phyloP scores from a whole-genome alignment of 2,888 invertebrate species.

The Hymenopus coronatus region DNA sequence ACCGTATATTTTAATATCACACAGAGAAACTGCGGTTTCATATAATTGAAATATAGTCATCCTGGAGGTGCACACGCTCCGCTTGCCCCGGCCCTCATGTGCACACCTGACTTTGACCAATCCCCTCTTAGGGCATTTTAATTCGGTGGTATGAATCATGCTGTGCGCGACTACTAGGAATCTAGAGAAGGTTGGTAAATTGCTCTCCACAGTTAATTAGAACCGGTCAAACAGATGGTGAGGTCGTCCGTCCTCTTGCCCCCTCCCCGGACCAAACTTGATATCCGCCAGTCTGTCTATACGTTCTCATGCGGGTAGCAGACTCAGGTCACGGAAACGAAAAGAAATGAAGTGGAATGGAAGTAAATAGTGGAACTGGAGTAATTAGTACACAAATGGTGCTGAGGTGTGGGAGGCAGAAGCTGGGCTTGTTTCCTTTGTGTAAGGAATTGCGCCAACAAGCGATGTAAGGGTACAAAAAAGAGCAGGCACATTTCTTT shows the following conservation, averaged over 20 bases:
- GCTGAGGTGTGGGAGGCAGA: background rate
- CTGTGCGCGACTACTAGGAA: background rate
- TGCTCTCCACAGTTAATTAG: constrained; percentile 10
- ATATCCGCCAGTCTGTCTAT: background rate
- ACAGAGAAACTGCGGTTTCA: background rate
- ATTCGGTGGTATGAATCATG: constrained; percentile 15
- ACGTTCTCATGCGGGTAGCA: background rate
- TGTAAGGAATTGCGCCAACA: too few relatives aligned
- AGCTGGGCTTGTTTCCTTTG: too few relatives aligned
- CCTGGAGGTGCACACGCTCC: background rate
- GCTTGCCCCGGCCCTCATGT: constrained; percentile 5
- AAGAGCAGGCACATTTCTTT: too few relatives aligned
- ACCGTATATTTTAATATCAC: constrained; percentile 14
- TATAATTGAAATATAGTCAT: constrained; percentile 11
- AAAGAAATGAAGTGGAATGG: background rate
- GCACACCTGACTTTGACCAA: constrained; percentile 22
- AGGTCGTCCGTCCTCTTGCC: background rate
- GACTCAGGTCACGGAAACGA: background rate
- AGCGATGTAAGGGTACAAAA: too few relatives aligned
- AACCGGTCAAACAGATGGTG: constrained; percentile 14
- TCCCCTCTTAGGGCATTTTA: constrained; percentile 18
- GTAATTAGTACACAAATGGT: background rate
- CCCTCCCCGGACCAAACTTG: background rate
- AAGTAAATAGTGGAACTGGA: background rate
- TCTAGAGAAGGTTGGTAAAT: constrained; percentile 6